A percentile compares a stretch with the other conserved stretches of the same genome.
These are phyloP conservation scores for Diaprepes abbreviatus DNA, from an alignment of 2,888 invertebrate genomes.

Conservation along the genomic window DNA sequence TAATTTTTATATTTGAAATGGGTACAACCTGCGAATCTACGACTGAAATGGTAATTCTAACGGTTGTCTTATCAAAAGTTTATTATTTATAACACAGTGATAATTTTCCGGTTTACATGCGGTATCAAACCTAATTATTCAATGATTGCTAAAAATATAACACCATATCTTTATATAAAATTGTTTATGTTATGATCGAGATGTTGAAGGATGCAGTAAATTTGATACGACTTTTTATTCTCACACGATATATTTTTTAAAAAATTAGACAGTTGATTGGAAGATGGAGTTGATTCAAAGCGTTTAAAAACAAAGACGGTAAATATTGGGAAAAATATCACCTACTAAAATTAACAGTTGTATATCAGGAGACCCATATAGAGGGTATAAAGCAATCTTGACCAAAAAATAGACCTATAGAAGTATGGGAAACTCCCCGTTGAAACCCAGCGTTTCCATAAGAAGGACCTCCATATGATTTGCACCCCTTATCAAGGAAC, in stretches of 20 bases:
- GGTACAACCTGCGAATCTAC: constrained; percentile 8
- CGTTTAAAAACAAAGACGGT: too few relatives aligned
- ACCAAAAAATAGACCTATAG: too few relatives aligned
- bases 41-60: constrained; percentile 15
- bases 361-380: too few relatives aligned
- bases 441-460: too few relatives aligned
- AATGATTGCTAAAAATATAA: constrained; percentile 13
- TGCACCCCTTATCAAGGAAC: too few relatives aligned
- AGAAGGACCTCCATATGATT: too few relatives aligned
- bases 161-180: neutral
- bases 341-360: neutral
- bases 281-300: too few relatives aligned
- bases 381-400: too few relatives aligned
- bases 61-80: constrained; percentile 6
- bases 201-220: neutral
- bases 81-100: constrained; percentile 4
- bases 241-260: too few relatives aligned
- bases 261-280: too few relatives aligned
- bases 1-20: constrained; percentile 9
- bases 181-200: neutral
- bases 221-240: neutral
- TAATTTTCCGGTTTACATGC: neutral
- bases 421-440: too few relatives aligned
- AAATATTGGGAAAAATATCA: neutral
- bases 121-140: neutral